Base-by-base conservation (phyloP, 2,888 invertebrate genomes). In the Tenthredo mesomela region DNA sequence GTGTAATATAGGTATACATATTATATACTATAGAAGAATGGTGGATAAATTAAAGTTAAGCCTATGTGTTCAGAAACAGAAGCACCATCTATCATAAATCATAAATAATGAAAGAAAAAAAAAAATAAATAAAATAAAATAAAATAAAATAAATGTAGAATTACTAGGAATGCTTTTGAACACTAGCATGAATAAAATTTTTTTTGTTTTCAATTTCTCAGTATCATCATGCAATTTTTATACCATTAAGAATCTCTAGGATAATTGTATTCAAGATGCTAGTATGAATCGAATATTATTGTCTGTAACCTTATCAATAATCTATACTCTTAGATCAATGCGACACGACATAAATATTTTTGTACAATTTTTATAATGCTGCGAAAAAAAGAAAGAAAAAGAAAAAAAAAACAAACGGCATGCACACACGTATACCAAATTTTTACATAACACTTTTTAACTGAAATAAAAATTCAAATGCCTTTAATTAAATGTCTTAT, bases 331-430 rank as follows among this genome's bases (percentile, higher is more conserved):
- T 25, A 29, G 25, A 67, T 73, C 61, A 40, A 37, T 80, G 61
- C 21, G 33, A 21, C 12, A 80, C 21, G 33, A 21, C 12, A 18
- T 78, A 29, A 61, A 61, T 80, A 61, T 61, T 80, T 80, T 61
- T 61, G 21, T 40, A 80, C 58, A 37, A 80, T 80, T 80, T 80
- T 29, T 77, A 29, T 77, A 33, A 29, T 47, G 29, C 54, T 50
- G 47, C 21, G 0, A 61, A 58, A 15, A 2, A 50, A 33, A 29
- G 4, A 33, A 4, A 33, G 0, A 33, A 33, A 33, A 29, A n/a
- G 15, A 58, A 75, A 25, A 58, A 29, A 25, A 2, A 29, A 33
- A 29, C 54, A 75, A 75, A 65, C 5, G 15, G 7, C 18, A 29
- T 70, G 37, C 37, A 37, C 7, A 37, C 7, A 33, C 70, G 18